These are phyloP conservation scores for Gymnosoma rotundatum DNA, from an alignment of 2,888 invertebrate genomes.

Conservation along the genomic window DNA sequence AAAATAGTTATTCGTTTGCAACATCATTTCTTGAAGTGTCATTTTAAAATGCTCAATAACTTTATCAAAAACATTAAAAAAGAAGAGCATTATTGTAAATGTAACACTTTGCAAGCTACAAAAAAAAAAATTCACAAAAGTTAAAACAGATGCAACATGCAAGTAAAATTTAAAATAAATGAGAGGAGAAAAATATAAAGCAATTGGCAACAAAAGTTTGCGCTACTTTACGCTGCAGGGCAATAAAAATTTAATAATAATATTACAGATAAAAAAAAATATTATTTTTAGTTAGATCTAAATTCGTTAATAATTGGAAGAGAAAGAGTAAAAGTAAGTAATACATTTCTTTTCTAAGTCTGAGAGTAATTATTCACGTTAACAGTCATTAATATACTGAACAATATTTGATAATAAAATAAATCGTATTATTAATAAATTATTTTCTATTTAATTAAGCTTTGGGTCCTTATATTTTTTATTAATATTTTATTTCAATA, in stretches of 20 bases:
- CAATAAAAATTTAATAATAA: background rate
- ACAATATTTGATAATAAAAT: too few relatives aligned
- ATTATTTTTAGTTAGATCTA: too few relatives aligned
- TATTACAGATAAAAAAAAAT: too few relatives aligned
- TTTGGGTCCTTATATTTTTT: too few relatives aligned
- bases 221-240: slow-evolving; percentile 6
- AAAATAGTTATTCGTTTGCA: slow-evolving; percentile 43
- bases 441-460: too few relatives aligned
- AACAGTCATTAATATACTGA: too few relatives aligned
- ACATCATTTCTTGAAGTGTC: slow-evolving; percentile 64
- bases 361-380: too few relatives aligned
- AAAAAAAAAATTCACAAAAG: background rate
- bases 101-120: slow-evolving; percentile 63
- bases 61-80: slow-evolving; percentile 78
- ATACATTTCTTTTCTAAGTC: too few relatives aligned
- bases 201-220: background rate
- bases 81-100: slow-evolving; percentile 74
- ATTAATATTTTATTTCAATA: too few relatives aligned
- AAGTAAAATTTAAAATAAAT: slow-evolving; percentile 2
- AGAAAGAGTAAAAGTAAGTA: too few relatives aligned
- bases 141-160: slow-evolving; percentile 43
- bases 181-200: background rate
- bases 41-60: slow-evolving; percentile 75
- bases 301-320: too few relatives aligned
- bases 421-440: too few relatives aligned